Base-by-base conservation (phyloP, 35 echinoderm and acorn worm species). In the Amphiura filiformis region DNA sequence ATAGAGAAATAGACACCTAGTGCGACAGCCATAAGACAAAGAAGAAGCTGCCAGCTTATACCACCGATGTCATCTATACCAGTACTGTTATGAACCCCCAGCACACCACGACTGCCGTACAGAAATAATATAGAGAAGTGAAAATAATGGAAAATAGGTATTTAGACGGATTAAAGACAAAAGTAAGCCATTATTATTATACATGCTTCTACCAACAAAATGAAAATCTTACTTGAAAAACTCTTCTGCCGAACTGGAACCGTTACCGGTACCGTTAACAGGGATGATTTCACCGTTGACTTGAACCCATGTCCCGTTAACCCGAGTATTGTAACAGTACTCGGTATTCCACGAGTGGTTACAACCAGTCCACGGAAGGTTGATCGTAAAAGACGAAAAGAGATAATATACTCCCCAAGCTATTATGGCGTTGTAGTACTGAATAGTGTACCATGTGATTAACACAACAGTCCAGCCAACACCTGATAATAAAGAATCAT, bases 341-440 rank as follows among this genome's bases (percentile, higher is more conserved):
- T 57, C 28, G 1, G 88, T 97, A 38, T 97, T 97, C 83, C 89
- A 97, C 32, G 86, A 79, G 23, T 97, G 87, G 31, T 34, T 84
- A 70, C 95, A 97, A 0, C 91, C 95, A 17, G 86, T 77, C 95
- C 95, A 97, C 0, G 95, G 95, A 4, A 97, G 88, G 22, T 35
- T 41, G 17, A 75, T 86, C 17, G 87, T 91, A 79, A 97, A 91
- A 32, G 95, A 96, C 0, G 87, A 39, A 57, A 96, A 96, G 77
- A 96, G 81, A 57, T 96, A 96, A 83, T 82, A 96, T 31, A 96
- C 61, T 22, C 90, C 89, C 36, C 92, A 96, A 32, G 87, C 92
- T 34, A 96, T 96, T 77, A 96, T 92, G 20, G 92, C 94, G 49
- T 96, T 96, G 90, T 96, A 96, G 57, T 96, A 96, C n/a, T 89